Base-by-base conservation (phyloP, 1,140 invertebrate genomes). In the Homarus americanus region DNA sequence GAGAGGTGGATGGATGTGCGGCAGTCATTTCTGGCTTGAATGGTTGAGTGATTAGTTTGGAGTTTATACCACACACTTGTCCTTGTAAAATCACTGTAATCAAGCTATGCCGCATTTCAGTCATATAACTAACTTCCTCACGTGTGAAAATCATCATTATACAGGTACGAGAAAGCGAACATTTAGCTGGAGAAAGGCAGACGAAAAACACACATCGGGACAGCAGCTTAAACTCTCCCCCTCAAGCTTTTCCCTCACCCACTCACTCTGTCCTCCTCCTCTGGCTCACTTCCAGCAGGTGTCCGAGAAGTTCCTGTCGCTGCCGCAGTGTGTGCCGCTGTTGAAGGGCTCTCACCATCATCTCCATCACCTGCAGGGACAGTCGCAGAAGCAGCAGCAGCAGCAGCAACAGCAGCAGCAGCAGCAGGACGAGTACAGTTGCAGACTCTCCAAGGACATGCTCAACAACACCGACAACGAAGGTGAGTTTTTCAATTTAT, bases 261-360 rank as follows among this genome's bases (percentile, higher is more conserved):
- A 20, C n/a, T 58, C 53, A 5, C 41, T n/a, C 44, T 1, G 2
- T 24, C 15, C 40, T 40, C 34, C 24, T 34, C 63, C 36, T 82
- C 49, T 28, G 24, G 0, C 38, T 72, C 17, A 38, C 49, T 72
- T 78, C 38, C 84, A 82, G 40, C 75, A 85, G 87, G 69, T 84
- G 49, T 85, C 63, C 44, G 87, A 89, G 75, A 89, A 92, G 91
- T 92, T 89, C 84, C 40, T 92, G 87, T 92, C 91, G 10, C 53
- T 92, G 66, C 91, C 91, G 2, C 91, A 92, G 82, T 84, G 85
- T 82, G 53, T 90, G 63, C 91, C 91, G 2, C 76, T 90, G 53
- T 69, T 92, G 75, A 85, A 90, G 63, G 84, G 78, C 32, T 82
- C 76, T 32, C 79, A 69, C 17, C 84, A 82, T 63, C 79, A 69